phyloP scores from a whole-genome alignment of 2,113 vertebrate genomes.

The Pelobates fuscus region DNA sequence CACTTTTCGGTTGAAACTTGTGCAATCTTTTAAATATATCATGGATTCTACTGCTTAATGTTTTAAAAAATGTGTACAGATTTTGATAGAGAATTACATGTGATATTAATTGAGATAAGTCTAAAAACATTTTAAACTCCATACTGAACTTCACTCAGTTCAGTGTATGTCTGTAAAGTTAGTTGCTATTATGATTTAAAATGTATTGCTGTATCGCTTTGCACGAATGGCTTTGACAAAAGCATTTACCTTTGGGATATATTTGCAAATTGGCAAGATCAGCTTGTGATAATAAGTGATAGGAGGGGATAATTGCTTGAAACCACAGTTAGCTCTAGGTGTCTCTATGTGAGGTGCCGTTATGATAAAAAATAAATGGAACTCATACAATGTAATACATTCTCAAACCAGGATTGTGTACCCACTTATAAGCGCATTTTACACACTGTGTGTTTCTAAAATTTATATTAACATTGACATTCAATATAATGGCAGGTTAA shows the following conservation, averaged over 20 bases:
- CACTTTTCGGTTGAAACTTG: too few relatives aligned
- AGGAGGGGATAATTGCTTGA: conserved; percentile 42
- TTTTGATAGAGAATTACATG: too few relatives aligned
- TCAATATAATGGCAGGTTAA: too few relatives aligned
- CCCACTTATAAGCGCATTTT: not conserved
- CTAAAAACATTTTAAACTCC: too few relatives aligned
- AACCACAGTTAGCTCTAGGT: conserved; percentile 32
- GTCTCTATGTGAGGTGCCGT: conserved; percentile 18
- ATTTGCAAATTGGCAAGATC: conserved; percentile 45
- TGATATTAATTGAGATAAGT: too few relatives aligned
- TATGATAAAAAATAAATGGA: not conserved
- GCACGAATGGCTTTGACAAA: conserved; percentile 26
- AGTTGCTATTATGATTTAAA: not conserved
- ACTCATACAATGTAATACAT: not conserved
- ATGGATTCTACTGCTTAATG: too few relatives aligned
- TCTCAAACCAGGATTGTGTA: not conserved
- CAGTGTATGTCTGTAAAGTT: not conserved
- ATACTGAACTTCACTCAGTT: not conserved
- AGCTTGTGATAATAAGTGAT: conserved; percentile 42
- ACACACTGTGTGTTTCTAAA: not conserved
- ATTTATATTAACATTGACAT: too few relatives aligned
- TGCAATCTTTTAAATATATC: too few relatives aligned
- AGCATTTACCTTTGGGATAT: conserved; percentile 36
- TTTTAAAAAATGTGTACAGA: too few relatives aligned
- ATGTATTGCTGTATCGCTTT: conserved; percentile 8